A percentile compares a stretch with the other conserved stretches of the same genome.
phyloP scores from a whole-genome alignment of 2,888 invertebrate genomes.

The Drosophila mimica region DNA sequence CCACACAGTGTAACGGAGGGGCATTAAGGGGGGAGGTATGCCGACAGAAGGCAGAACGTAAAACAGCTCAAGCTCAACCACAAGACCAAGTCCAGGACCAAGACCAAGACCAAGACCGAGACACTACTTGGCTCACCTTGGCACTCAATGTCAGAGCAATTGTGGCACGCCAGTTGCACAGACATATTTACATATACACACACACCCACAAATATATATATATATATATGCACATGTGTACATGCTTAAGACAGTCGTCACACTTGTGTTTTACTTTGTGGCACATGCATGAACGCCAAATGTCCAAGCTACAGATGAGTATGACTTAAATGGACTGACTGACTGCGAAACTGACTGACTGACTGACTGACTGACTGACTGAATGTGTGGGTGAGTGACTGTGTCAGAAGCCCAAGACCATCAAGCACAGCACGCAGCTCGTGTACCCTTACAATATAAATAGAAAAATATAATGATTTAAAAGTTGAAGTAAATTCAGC shows the following conservation, averaged over 20 bases:
- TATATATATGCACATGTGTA: constrained; percentile 13
- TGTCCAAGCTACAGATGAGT: constrained; percentile 19
- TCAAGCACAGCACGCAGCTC: not conserved
- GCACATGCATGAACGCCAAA: constrained; percentile 15
- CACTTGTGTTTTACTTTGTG: constrained; percentile 48
- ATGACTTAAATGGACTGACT: constrained; percentile 35
- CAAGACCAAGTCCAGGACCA: constrained; percentile 22
- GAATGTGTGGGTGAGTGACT: not conserved
- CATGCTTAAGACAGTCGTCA: constrained; percentile 28
- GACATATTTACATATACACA: constrained; percentile 14
- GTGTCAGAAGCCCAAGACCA: not conserved
- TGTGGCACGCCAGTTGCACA: constrained; percentile 53
- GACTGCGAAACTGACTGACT: constrained; percentile 6
- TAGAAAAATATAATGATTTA: not conserved
- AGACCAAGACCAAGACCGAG: constrained; percentile 42
- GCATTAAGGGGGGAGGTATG: not conserved
- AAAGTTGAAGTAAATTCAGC: not conserved
- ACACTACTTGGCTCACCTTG: constrained; percentile 65
- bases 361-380: constrained; percentile 2
- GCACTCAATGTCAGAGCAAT: constrained; percentile 75
- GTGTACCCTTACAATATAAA: constrained; percentile 4
- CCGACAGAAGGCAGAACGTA: constrained; percentile 8
- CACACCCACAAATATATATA: not conserved
- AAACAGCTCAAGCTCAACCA: constrained; percentile 23
- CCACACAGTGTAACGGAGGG: constrained; percentile 3